Evolutionary conservation across 2,113 vertebrate species (phyloP), one percentile per base, ranked within the genome.

Genomic region (Sylvia atricapilla): DNA sequence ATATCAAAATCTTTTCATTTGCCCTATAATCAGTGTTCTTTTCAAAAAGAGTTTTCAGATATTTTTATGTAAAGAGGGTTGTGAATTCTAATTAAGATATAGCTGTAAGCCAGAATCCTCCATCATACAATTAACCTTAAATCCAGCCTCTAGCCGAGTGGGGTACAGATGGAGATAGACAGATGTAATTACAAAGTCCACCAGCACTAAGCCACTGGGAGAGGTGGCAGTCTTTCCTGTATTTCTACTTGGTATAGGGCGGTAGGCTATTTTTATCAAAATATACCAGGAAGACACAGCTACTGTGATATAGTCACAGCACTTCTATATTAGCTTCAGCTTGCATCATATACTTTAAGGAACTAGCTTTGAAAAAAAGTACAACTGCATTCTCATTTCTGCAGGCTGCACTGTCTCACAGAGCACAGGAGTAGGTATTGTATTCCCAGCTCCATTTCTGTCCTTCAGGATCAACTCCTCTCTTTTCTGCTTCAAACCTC

Each of bases 161-260:
- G 56, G 20, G 69, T 75, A 56, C 83, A 96, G 79, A 96, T 41
- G 72, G 81, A 95, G 68, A 39, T 19, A 93, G 89, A 87, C 73
- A 88, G 58, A 88, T 81, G 64, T 92, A 96, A 97, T 97, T 95
- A 96, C 64, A 60, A 97, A 95, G 83, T 84, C 85, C 72, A 80
- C 60, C 90, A 95, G 76, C 83, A 92, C 24, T 72, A 75, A 93
- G 72, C 73, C 85, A 89, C 76, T 33, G 68, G 93, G 85, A 96
- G 41, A 90, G 64, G 67, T 4, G 84, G 67, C 44, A 86, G 79
- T n/a, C 73, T 81, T 93, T 92, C 76, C 75, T 84, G 85, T 75
- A 87, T 84, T 92, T 93, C 90, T 74, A 10, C 85, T 92, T 77
- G 30, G 17, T 31, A 35, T 13, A 28, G 59, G 23, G 12, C 10